Conservation (phyloP, 1,140 invertebrate genomes). For the Schlechtendalia chinensis region DNA sequence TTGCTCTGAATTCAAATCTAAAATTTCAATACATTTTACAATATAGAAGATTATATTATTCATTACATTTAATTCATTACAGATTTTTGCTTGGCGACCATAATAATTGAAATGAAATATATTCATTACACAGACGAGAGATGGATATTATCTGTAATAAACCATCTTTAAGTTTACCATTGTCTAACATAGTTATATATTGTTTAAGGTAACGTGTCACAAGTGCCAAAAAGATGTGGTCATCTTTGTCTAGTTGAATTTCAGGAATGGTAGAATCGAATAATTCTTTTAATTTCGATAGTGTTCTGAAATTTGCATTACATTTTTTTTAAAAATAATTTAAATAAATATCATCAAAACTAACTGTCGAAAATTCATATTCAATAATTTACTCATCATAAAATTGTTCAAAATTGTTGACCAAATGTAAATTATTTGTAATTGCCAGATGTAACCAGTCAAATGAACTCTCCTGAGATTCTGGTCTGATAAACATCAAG, state of each 20-base stretch:
- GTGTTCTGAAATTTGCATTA: constrained; percentile 68
- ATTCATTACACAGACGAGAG: constrained; percentile 91
- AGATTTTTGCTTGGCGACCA: constrained; percentile 89
- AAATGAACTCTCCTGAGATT: constrained; percentile 89
- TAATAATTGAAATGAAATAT: constrained; percentile 90
- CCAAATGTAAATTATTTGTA: constrained; percentile 93
- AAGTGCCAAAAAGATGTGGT: constrained; percentile 73
- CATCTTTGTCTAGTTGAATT: constrained; percentile 68
- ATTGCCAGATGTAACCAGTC: constrained; percentile 89
- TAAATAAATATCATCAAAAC: too few species aligned
- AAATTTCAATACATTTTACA: constrained; percentile 6
- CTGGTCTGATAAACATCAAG: constrained; percentile 88
- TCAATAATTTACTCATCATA: constrained; percentile 76
- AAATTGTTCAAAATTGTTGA: constrained; percentile 98
- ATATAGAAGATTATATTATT: constrained; percentile 12
- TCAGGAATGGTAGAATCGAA: constrained; percentile 77
- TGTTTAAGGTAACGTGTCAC: constrained; percentile 80
- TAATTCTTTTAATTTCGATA: constrained; percentile 85
- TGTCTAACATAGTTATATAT: constrained; percentile 80
- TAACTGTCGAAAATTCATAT: too few species aligned
- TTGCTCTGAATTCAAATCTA: constrained; percentile 68
- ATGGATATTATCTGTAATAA: constrained; percentile 82
- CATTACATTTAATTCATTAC: constrained; percentile 68
- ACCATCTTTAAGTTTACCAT: constrained; percentile 80
- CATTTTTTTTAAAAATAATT: too few species aligned